A percentile compares a stretch with the other conserved stretches of the same genome.
Conservation (phyloP, 37 sponge, comb jelly and placozoan genomes). For the Cliona cf. orientalis region DNA sequence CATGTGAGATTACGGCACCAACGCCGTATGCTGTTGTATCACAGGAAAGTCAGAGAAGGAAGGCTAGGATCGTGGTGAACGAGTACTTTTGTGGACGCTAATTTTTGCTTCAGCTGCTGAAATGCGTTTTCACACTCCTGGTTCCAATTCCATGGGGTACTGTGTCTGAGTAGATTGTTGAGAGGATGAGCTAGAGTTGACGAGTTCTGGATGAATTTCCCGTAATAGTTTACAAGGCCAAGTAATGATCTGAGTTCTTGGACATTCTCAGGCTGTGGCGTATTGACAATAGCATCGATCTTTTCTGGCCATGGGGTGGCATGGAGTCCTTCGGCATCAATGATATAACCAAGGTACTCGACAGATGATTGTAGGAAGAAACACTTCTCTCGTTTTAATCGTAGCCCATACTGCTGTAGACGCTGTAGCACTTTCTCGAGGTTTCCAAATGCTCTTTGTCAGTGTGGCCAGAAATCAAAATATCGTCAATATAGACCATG, state of each 20-base stretch:
- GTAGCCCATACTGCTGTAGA: constrained; percentile 29
- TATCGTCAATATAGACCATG: too few relatives aligned
- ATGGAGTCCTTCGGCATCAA: constrained; percentile 45
- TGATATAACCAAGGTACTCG: constrained; percentile 30
- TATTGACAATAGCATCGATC: constrained; percentile 17
- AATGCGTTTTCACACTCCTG: constrained; percentile 31
- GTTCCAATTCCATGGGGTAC: constrained; percentile 37
- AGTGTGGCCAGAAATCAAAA: too few relatives aligned
- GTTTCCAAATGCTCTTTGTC: too few relatives aligned
- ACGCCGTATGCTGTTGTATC: constrained; percentile 62
- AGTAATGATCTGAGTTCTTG: constrained; percentile 46
- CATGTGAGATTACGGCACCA: constrained; percentile 61
- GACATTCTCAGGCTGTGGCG: constrained; percentile 38
- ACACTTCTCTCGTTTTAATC: constrained; percentile 30
- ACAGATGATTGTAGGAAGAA: constrained; percentile 17
- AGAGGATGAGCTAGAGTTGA: constrained; percentile 39
- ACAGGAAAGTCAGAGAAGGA: constrained; percentile 15
- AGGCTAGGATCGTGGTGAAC: constrained; percentile 41
- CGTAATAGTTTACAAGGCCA: constrained; percentile 55
- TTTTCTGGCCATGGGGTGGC: constrained; percentile 8
- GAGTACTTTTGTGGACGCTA: constrained; percentile 16
- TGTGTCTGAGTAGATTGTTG: constrained; percentile 10
- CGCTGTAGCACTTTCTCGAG: constrained; percentile 32
- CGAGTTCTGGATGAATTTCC: constrained; percentile 38
- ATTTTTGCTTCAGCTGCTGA: constrained; percentile 11